Conservation (phyloP, 30 jellyfish, hydroid and myxozoan genomes). For the Aurelia aurita region DNA sequence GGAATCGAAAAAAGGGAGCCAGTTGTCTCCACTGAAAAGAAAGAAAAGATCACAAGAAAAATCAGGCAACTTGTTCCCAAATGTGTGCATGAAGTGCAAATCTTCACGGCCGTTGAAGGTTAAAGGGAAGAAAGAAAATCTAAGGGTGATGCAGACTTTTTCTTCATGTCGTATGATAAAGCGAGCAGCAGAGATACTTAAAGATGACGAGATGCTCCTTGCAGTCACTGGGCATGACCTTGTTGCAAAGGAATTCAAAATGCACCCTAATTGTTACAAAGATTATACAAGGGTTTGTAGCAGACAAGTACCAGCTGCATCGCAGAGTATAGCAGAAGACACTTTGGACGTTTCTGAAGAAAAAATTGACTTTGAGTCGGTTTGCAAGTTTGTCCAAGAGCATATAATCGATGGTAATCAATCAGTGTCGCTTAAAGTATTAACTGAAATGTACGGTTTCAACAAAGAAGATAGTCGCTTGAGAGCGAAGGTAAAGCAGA, state of each 20-base stretch:
- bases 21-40: conserved; percentile 40
- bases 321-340: neutral
- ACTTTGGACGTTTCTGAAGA: neutral
- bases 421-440: conserved; percentile 22
- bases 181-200: conserved; percentile 22
- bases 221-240: conserved; percentile 42
- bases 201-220: conserved; percentile 19
- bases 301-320: conserved; percentile 25
- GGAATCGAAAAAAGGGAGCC: no score
- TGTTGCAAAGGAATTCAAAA: conserved; percentile 29
- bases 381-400: neutral
- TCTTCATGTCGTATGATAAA: conserved; percentile 21
- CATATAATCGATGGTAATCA: conserved; percentile 14
- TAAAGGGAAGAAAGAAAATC: conserved; percentile 29
- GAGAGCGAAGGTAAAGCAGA: conserved; percentile 22
- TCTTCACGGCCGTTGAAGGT: conserved; percentile 17
- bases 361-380: conserved; percentile 5
- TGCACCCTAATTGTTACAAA: conserved; percentile 22
- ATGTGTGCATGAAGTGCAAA: conserved; percentile 36
- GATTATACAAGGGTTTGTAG: conserved; percentile 26
- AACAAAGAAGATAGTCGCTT: no score
- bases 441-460: conserved; percentile 21
- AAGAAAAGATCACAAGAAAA: conserved; percentile 7
- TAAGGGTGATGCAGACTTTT: conserved; percentile 19
- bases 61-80: conserved; percentile 25